phyloP scores from a whole-genome alignment of 35 echinoderm and acorn worm species.

The Lytechinus pictus region DNA sequence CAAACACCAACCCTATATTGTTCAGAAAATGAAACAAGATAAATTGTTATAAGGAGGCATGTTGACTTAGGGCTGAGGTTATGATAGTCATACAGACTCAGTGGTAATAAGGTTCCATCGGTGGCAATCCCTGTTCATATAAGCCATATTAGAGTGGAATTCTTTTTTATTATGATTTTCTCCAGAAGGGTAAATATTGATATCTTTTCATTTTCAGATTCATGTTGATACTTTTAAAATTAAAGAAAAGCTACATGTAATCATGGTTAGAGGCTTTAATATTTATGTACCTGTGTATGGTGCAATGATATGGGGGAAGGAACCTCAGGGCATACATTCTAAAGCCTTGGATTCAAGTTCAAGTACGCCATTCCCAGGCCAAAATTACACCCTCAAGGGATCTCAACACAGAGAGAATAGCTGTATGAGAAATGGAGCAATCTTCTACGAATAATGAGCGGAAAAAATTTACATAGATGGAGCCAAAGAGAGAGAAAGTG shows the following conservation, averaged over 20 bases:
- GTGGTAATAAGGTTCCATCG: too few species aligned
- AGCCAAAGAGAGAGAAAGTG: background rate
- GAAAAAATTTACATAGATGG: background rate
- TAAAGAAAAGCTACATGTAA: background rate
- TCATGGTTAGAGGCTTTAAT: background rate
- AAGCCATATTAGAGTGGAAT: too few species aligned
- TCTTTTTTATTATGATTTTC: background rate
- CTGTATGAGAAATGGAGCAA: background rate
- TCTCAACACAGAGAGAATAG: background rate
- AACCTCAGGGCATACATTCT: background rate
- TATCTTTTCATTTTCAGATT: too few species aligned
- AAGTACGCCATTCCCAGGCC: background rate
- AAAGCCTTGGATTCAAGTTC: background rate
- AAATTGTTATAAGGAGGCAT: too few species aligned
- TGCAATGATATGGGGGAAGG: background rate
- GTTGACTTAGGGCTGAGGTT: too few species aligned
- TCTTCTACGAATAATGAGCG: background rate
- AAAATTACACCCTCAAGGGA: background rate
- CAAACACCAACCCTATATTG: too few species aligned
- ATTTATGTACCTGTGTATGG: background rate
- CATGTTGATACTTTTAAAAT: background rate
- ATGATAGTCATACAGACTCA: too few species aligned
- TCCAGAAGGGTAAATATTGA: background rate
- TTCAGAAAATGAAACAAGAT: too few species aligned
- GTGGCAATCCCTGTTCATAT: too few species aligned